A percentile compares a stretch with the other conserved stretches of the same genome.
These are phyloP conservation scores for Hanleya hanleyi DNA, from an alignment of 2,888 invertebrate species.

Conservation along the genomic window DNA sequence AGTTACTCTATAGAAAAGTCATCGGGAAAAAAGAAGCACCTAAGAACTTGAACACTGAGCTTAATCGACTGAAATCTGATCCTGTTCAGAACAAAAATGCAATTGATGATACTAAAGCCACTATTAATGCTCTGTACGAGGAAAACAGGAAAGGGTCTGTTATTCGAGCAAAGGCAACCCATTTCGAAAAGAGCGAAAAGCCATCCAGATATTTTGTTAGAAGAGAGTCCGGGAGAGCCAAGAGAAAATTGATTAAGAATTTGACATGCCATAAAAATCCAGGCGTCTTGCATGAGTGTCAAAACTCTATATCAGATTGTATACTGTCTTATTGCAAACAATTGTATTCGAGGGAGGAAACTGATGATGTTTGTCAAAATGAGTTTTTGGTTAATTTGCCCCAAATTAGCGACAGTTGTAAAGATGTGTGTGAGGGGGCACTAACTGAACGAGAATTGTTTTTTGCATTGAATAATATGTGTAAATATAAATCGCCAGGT, in stretches of 20 bases:
- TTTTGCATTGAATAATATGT: neutral
- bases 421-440: neutral
- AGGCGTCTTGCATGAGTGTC: neutral
- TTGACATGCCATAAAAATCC: neutral
- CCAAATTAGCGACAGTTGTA: neutral
- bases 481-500: neutral
- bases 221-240: neutral
- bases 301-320: neutral
- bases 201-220: neutral
- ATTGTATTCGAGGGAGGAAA: neutral
- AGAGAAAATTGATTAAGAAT: neutral
- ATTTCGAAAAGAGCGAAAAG: neutral
- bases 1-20: neutral
- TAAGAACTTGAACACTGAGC: neutral
- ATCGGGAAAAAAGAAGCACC: neutral
- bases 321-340: neutral
- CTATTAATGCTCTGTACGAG: neutral
- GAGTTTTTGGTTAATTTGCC: neutral
- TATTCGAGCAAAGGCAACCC: neutral
- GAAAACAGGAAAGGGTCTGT: too few species aligned
- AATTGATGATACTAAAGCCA: neutral
- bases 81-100: neutral
- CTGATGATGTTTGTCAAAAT: neutral
- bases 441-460: neutral
- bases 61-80: neutral